Evolutionary conservation across 2,888 invertebrate species (phyloP).

Genomic region (Cosmia pyralina): DNA sequence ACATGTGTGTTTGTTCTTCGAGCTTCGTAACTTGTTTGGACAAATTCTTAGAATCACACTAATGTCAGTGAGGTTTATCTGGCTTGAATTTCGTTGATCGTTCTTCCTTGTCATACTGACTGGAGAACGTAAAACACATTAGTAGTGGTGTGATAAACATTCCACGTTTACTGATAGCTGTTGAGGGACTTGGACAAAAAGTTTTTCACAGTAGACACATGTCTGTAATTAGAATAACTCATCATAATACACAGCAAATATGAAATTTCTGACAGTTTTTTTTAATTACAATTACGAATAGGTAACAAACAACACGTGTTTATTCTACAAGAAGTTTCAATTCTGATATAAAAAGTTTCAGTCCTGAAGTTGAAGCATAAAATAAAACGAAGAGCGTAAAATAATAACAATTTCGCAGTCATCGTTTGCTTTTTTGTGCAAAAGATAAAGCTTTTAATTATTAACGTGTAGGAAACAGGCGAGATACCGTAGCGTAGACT

Average conservation of each 20-base stretch:
- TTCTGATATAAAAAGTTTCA: slow-evolving; percentile 10
- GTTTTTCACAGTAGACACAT: neutral
- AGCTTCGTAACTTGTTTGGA: slow-evolving; percentile 85
- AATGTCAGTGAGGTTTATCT: slow-evolving; percentile 77
- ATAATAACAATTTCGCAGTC: slow-evolving; percentile 24
- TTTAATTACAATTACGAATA: neutral
- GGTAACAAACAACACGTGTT: neutral
- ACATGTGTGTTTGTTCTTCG: slow-evolving; percentile 72
- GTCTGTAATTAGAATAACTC: neutral
- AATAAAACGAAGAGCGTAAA: slow-evolving; percentile 29
- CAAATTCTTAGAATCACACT: slow-evolving; percentile 86
- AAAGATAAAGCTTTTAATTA: slow-evolving; percentile 71
- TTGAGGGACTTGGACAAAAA: neutral
- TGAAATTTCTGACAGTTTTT: slow-evolving; percentile 20
- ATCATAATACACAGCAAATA: neutral
- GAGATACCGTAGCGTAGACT: slow-evolving; percentile 65
- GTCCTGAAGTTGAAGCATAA: slow-evolving; percentile 10
- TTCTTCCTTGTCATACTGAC: slow-evolving; percentile 69
- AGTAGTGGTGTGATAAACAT: slow-evolving; percentile 45
- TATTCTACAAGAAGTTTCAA: neutral
- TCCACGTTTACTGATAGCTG: slow-evolving; percentile 24
- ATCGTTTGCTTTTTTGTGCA: slow-evolving; percentile 42
- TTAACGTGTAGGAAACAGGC: slow-evolving; percentile 66
- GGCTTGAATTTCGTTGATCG: slow-evolving; percentile 75
- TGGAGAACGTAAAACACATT: slow-evolving; percentile 53